A percentile compares a stretch with the other conserved stretches of the same genome.
phyloP scores from a whole-genome alignment of 2,113 vertebrate species.

The Mormyrus iriodes region DNA sequence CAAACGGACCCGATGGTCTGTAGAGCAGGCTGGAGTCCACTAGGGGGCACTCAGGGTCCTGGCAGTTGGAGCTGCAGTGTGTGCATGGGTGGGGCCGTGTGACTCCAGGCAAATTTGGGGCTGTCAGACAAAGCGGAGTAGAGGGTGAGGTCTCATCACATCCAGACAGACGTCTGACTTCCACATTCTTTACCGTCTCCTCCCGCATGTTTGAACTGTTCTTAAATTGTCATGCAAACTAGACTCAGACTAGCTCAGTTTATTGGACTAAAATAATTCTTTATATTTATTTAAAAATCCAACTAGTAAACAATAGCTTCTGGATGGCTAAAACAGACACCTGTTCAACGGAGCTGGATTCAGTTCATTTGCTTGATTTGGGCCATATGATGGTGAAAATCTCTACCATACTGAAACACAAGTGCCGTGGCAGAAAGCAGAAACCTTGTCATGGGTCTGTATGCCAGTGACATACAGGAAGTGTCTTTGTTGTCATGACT shows the following conservation, averaged over 20 bases:
- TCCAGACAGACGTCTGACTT: constrained; percentile 5
- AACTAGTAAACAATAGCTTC: background rate
- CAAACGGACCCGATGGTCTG: background rate
- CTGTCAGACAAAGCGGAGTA: background rate
- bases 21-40: background rate
- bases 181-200: background rate
- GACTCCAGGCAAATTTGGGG: background rate
- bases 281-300: background rate
- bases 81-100: background rate
- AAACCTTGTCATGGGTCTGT: background rate
- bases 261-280: background rate
- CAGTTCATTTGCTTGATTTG: background rate
- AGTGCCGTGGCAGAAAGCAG: background rate
- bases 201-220: background rate
- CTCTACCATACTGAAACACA: background rate
- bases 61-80: background rate
- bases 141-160: background rate
- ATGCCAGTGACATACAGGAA: background rate
- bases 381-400: background rate
- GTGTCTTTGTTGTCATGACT: background rate
- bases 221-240: background rate
- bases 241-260: background rate
- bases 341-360: background rate
- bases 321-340: background rate
- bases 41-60: background rate